These are phyloP conservation scores for Sipha maydis DNA, from an alignment of 2,888 invertebrate genomes.

Conservation along the genomic window DNA sequence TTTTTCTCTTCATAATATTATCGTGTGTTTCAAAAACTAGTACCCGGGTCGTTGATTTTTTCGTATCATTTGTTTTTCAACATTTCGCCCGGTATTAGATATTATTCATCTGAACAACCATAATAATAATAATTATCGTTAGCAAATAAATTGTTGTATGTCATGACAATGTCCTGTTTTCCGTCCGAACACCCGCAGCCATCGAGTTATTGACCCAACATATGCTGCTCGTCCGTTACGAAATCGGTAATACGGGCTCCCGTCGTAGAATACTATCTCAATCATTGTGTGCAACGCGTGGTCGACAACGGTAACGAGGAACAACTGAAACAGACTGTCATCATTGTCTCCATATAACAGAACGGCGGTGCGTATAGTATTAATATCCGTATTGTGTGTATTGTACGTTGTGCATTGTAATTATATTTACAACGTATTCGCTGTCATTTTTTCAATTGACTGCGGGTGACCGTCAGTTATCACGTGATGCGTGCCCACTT, in stretches of 20 bases:
- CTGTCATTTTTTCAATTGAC: no score
- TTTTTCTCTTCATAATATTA: no score
- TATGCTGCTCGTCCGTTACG: neutral
- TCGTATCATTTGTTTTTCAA: no score
- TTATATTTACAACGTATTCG: neutral
- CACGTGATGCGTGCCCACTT: neutral
- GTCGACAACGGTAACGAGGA: neutral
- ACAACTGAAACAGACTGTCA: neutral
- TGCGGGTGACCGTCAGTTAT: no score
- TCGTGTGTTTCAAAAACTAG: neutral
- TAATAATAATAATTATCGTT: no score
- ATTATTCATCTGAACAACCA: no score
- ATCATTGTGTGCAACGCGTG: neutral
- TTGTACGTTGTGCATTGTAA: neutral
- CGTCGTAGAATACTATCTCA: no score
- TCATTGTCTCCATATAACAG: neutral
- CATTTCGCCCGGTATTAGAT: no score
- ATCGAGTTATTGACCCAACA: constrained; percentile 38
- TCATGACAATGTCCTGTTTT: neutral
- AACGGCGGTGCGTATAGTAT: neutral
- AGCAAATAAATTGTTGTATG: no score
- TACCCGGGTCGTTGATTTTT: neutral
- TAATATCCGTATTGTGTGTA: neutral
- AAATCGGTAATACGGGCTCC: constrained; percentile 1
- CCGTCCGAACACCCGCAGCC: constrained; percentile 6